A percentile compares a stretch with the other conserved stretches of the same genome.
Evolutionary conservation across 2,888 invertebrate genomes (phyloP).

Genomic region (Geotrupes spiniger): DNA sequence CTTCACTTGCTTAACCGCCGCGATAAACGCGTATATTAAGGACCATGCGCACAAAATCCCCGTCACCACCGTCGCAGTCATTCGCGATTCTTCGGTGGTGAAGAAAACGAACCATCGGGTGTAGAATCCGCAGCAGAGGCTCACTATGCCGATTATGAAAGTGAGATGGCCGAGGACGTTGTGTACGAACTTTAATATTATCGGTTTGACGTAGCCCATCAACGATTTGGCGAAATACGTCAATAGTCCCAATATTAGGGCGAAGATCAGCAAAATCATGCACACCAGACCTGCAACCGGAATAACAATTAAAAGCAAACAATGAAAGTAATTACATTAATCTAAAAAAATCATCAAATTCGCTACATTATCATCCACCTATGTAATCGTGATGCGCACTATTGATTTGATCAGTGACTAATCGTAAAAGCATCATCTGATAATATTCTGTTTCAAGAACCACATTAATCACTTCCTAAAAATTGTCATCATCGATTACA

Average conservation of each 20-base stretch:
- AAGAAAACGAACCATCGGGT: conserved; percentile 40
- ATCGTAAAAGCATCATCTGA: no score
- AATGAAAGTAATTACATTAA: no score
- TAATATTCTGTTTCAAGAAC: no score
- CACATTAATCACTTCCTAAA: no score
- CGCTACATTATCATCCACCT: no score
- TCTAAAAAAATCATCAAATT: no score
- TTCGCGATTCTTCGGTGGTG: conserved; percentile 34
- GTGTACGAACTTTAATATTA: conserved; percentile 40
- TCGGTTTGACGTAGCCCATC: conserved; percentile 31
- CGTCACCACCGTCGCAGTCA: conserved; percentile 36
- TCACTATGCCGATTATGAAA: conserved; percentile 40
- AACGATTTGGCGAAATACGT: conserved; percentile 34
- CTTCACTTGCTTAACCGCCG: conserved; percentile 33
- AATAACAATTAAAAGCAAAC: neutral
- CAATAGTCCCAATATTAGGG: conserved; percentile 34
- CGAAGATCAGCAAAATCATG: conserved; percentile 37
- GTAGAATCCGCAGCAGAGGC: conserved; percentile 39
- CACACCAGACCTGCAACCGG: conserved; percentile 39
- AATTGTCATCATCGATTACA: no score
- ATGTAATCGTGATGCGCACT: no score
- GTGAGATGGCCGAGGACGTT: conserved; percentile 41
- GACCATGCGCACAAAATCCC: conserved; percentile 38
- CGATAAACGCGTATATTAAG: conserved; percentile 35
- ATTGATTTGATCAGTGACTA: no score